Evolutionary conservation across 2,113 vertebrate species (phyloP).

Genomic region (Sander lucioperca): DNA sequence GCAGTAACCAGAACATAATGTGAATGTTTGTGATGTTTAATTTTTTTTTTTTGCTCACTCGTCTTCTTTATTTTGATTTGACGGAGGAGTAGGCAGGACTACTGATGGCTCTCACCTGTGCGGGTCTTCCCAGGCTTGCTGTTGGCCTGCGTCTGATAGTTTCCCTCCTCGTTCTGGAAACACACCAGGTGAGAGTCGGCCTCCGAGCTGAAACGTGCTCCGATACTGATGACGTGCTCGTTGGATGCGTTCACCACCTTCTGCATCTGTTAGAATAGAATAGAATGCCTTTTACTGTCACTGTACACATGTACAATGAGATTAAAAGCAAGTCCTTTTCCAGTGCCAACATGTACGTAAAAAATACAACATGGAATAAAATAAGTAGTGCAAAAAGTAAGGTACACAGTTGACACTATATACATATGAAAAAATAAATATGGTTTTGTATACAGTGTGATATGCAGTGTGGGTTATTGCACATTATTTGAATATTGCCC

Average conservation of each 20-base stretch:
- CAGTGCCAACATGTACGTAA: too few species aligned
- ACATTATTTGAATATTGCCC: too few species aligned
- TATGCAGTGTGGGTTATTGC: too few species aligned
- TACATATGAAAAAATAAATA: too few species aligned
- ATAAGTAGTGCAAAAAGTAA: too few species aligned
- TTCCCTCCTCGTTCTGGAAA: constrained; percentile 90
- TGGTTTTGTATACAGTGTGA: too few species aligned
- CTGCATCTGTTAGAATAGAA: constrained; percentile 85
- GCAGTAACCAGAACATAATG: neutral
- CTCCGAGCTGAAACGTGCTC: constrained; percentile 89
- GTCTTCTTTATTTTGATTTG: neutral
- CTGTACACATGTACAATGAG: too few species aligned
- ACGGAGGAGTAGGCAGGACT: neutral
- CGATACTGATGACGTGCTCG: constrained; percentile 95
- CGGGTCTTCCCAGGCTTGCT: constrained; percentile 89
- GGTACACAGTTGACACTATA: too few species aligned
- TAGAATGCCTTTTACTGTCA: too few species aligned
- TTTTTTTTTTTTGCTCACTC: neutral
- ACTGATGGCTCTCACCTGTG: constrained; percentile 83
- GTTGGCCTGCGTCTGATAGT: constrained; percentile 92
- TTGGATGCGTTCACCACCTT: constrained; percentile 92
- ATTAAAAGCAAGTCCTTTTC: too few species aligned
- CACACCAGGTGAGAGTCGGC: constrained; percentile 96
- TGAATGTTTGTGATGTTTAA: neutral
- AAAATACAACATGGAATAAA: too few species aligned